These are phyloP conservation scores for Micromesistius poutassou DNA, from an alignment of 2,797 vertebrate genomes.

Conservation along the genomic window DNA sequence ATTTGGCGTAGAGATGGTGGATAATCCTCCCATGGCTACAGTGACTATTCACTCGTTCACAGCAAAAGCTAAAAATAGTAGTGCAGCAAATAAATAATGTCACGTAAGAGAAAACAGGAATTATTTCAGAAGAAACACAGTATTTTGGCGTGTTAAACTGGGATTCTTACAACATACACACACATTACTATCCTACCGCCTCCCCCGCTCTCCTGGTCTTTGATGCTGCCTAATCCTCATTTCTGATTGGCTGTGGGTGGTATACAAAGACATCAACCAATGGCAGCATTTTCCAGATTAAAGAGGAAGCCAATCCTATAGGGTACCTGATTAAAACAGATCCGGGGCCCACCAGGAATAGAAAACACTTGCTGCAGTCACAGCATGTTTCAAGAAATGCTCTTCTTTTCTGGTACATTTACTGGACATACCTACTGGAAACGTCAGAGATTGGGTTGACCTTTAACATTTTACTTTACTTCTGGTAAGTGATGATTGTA, in stretches of 20 bases:
- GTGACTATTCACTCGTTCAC: too few species aligned
- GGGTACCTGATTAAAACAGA: conserved; percentile 47
- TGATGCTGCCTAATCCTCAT: conserved; percentile 51
- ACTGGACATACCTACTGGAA: conserved; percentile 4
- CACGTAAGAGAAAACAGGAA: background rate
- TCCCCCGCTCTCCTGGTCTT: conserved; percentile 20
- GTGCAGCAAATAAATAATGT: conserved; percentile 4
- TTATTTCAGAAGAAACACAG: background rate
- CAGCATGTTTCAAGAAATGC: conserved; percentile 11
- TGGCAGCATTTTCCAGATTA: conserved; percentile 59
- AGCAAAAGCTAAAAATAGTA: background rate
- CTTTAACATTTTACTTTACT: conserved; percentile 24
- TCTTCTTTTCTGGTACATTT: conserved; percentile 34
- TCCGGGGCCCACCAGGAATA: conserved; percentile 50
- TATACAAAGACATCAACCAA: conserved; percentile 53
- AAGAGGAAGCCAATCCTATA: conserved; percentile 69
- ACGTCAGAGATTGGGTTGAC: conserved; percentile 16
- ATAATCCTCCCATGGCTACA: too few species aligned
- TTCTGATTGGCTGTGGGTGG: conserved; percentile 53
- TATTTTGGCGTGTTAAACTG: background rate
- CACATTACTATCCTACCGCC: background rate
- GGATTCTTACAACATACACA: background rate
- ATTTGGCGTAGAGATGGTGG: background rate
- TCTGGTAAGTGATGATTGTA: conserved; percentile 49
- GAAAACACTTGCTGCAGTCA: conserved; percentile 28